Percentiles rank a stretch among this genome's conserved stretches.
Conservation (phyloP, 2,113 vertebrate species). For the Scartelaos histophorus region DNA sequence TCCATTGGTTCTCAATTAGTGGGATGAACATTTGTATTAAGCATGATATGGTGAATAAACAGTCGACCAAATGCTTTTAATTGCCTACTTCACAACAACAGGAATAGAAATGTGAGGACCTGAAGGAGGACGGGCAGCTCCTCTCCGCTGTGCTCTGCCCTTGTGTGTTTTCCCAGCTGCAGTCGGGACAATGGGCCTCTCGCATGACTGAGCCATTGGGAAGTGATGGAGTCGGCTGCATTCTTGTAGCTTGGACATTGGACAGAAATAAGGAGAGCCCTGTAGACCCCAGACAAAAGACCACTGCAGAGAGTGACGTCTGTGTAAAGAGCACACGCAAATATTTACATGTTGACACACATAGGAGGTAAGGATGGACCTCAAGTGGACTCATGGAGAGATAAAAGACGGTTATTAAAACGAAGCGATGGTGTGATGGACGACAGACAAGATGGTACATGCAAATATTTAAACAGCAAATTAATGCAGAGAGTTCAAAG, state of each 20-base stretch:
- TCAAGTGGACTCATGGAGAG: not conserved
- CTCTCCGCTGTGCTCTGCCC: not conserved
- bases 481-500: not conserved
- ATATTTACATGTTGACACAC: conserved; percentile 7
- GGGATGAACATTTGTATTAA: not conserved
- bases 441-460: not conserved
- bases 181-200: conserved; percentile 32
- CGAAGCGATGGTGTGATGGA: not conserved
- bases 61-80: not conserved
- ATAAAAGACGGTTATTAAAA: not conserved
- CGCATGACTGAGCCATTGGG: conserved; percentile 49
- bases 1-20: not conserved
- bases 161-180: conserved; percentile 24
- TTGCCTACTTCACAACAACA: not conserved
- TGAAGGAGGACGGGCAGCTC: not conserved
- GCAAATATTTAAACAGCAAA: not conserved
- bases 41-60: not conserved
- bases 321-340: not conserved
- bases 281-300: not conserved
- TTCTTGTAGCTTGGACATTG: not conserved
- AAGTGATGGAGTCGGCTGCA: not conserved
- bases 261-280: not conserved
- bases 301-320: not conserved
- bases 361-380: not conserved
- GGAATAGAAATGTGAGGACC: not conserved